phyloP scores from a whole-genome alignment of 1,140 invertebrate genomes.

The Xylocopa sonorina region DNA sequence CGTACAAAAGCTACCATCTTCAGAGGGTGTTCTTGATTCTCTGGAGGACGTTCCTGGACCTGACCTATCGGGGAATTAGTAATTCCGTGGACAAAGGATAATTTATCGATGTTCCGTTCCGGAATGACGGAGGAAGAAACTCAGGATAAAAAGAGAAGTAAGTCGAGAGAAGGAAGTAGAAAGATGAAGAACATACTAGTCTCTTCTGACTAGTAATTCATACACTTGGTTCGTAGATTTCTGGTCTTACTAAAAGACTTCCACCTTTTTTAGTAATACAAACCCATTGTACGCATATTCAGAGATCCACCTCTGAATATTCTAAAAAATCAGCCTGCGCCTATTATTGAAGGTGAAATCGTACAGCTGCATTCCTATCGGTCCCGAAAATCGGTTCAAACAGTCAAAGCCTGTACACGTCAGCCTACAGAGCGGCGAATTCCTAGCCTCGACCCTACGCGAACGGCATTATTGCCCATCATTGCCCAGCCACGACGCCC shows the following conservation, averaged over 20 bases:
- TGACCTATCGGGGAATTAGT: constrained; percentile 49
- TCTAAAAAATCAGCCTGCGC: too few species aligned
- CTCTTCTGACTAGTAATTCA: background rate
- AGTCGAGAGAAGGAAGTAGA: background rate
- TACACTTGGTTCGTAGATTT: too few species aligned
- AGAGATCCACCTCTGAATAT: too few species aligned
- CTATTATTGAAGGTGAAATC: too few species aligned
- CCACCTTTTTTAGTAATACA: too few species aligned
- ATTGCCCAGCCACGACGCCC: background rate
- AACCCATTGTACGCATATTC: too few species aligned
- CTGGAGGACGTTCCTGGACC: constrained; percentile 21
- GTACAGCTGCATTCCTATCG: too few species aligned
- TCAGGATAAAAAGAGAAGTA: background rate
- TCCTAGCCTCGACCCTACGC: background rate
- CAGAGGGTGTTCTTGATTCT: constrained; percentile 38
- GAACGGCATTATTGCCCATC: constrained; percentile 10
- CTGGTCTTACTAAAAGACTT: too few species aligned
- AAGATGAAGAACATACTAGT: background rate
- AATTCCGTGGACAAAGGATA: constrained; percentile 62
- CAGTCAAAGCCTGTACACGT: too few species aligned
- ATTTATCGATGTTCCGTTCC: constrained; percentile 57
- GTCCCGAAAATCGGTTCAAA: too few species aligned
- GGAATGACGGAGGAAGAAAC: background rate
- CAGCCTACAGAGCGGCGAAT: background rate
- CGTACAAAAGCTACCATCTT: constrained; percentile 50